A percentile compares a stretch with the other conserved stretches of the same genome.
Conservation (phyloP, 2,113 vertebrate species). For the Corythaixoides concolor region DNA sequence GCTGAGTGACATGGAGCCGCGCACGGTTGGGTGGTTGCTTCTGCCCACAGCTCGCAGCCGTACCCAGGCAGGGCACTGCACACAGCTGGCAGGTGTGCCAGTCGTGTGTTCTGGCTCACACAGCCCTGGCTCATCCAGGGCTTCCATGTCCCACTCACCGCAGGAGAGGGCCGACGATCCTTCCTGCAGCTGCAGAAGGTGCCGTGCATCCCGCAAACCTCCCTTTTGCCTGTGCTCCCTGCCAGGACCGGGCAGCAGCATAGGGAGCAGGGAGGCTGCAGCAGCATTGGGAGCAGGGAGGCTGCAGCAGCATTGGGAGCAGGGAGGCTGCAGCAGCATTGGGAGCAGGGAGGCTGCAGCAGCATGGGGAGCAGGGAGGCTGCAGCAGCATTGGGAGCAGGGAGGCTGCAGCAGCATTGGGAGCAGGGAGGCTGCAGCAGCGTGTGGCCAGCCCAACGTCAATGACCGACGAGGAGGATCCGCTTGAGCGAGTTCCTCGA, state of each 20-base stretch:
- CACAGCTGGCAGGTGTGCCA: not conserved
- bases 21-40: not conserved
- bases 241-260: not conserved
- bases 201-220: not conserved
- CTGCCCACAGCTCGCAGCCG: not conserved
- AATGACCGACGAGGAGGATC: not conserved
- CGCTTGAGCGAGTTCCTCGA: not conserved
- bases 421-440: not conserved
- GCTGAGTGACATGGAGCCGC: not conserved
- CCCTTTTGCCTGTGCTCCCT: not conserved
- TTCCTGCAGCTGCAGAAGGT: not conserved
- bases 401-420: no score
- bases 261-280: not conserved
- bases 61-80: not conserved
- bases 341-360: no score
- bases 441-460: not conserved
- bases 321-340: not conserved
- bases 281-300: no score
- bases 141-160: not conserved
- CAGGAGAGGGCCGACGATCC: not conserved
- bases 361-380: not conserved
- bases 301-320: no score
- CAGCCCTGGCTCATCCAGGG: not conserved
- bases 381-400: no score
- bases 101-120: fast-evolving